Percentiles rank a stretch among this genome's conserved stretches.
Conservation (phyloP, 2,888 invertebrate species). For the Branchellion lobata region DNA sequence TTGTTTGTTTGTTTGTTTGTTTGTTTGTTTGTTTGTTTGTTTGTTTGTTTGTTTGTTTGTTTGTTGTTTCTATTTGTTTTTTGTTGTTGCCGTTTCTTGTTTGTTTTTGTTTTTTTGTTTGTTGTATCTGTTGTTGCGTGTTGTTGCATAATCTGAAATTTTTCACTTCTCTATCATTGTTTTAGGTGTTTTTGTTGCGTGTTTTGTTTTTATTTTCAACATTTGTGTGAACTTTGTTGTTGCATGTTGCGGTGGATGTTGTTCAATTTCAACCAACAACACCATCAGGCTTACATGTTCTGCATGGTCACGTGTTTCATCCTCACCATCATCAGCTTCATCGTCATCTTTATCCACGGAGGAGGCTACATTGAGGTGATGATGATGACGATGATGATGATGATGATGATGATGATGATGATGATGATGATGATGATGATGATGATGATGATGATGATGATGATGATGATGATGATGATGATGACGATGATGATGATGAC, state of each 20-base stretch:
- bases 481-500: neutral
- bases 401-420: neutral
- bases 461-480: neutral
- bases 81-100: no score
- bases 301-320: slow-evolving; percentile 49
- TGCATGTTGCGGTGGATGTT: no score
- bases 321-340: slow-evolving; percentile 56
- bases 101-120: no score
- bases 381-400: neutral
- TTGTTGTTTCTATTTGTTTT: no score
- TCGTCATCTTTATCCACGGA: slow-evolving; percentile 59
- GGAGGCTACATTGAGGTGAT: slow-evolving; percentile 56
- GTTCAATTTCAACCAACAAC: no score
- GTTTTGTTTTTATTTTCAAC: no score
- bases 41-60: no score
- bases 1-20: neutral
- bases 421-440: neutral
- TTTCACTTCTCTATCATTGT: no score
- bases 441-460: neutral
- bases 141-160: no score
- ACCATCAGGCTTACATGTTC: slow-evolving; percentile 50
- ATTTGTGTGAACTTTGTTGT: no score
- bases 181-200: no score
- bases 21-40: neutral
- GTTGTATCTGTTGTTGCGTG: no score